A percentile compares a stretch with the other conserved stretches of the same genome.
Conservation (phyloP, 2,888 invertebrate species). For the Athalia cordata region DNA sequence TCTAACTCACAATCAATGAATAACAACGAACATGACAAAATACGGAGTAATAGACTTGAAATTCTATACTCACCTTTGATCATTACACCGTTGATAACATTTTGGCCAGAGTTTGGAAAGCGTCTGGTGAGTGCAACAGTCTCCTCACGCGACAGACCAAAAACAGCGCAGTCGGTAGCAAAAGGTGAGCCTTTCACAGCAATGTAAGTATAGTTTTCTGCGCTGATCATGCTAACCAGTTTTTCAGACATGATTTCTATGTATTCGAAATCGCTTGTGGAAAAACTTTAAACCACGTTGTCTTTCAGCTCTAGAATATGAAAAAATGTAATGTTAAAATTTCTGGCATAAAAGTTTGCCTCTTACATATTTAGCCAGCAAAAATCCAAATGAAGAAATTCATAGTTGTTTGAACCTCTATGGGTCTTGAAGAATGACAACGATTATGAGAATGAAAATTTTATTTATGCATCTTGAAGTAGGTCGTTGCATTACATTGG, state of each 20-base stretch:
- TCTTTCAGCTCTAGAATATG: conserved; percentile 66
- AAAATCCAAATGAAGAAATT: background rate
- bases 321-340: conserved; percentile 45
- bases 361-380: background rate
- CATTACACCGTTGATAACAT: conserved; percentile 83
- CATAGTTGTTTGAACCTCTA: background rate
- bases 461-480: background rate
- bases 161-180: conserved; percentile 83
- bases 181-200: conserved; percentile 88
- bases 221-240: conserved; percentile 71
- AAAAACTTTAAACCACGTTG: conserved; percentile 61
- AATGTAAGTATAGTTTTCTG: conserved; percentile 81
- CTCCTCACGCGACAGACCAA: conserved; percentile 85
- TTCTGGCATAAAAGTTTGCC: background rate
- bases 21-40: background rate
- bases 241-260: conserved; percentile 52
- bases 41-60: conserved; percentile 40
- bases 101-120: conserved; percentile 79
- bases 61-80: conserved; percentile 76
- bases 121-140: conserved; percentile 82
- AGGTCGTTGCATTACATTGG: conserved; percentile 28
- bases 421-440: background rate
- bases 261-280: conserved; percentile 42
- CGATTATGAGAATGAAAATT: conserved; percentile 15
- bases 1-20: background rate